Evolutionary conservation across 2,888 invertebrate species (phyloP), one percentile per base, ranked within the genome.

Genomic region (Altica lythri): DNA sequence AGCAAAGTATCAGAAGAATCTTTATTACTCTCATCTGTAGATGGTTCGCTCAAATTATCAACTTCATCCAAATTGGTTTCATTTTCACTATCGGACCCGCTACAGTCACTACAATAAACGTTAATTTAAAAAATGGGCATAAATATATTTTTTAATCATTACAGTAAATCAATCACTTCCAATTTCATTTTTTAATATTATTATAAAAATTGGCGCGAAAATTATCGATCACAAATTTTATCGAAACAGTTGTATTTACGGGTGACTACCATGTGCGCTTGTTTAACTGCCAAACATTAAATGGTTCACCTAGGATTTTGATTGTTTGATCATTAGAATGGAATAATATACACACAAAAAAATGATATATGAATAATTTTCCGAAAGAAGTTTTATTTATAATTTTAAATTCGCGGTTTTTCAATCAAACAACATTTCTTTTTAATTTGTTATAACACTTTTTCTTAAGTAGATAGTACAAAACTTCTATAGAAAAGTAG

Each of bases 51-150:
- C 10, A 57, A 30, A 44, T 62, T 63, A 54, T 70, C 67, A 44
- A 53, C 56, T 34, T 60, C 59, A 25, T 54, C 65, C 10, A 58
- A 51, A 22, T 59, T 58, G 25, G 67, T 66, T 45, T 71, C 68
- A 14, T 59, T 58, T 48, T 71, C 71, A 58, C 69, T 70, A 32
- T 71, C 69, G 0, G 69, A 67, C 14, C 62, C 71, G 57, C 69
- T 68, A 57, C 59, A 65, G 19, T 40, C 70, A 55, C 70, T 71
- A 53, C 54, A 68, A 68, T 17, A 19, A 16, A 22, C 22, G n/a
- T n/a, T n/a, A n/a, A n/a, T n/a, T n/a, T n/a, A n/a, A n/a, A n/a
- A n/a, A n/a, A n/a, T n/a, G n/a, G n/a, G n/a, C n/a, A n/a, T n/a
- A n/a, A n/a, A 12, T 10, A 12, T 30, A 30, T 2, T 2, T 27